Evolutionary conservation across 2,888 invertebrate species (phyloP).

Genomic region (Drosophila kokeensis): DNA sequence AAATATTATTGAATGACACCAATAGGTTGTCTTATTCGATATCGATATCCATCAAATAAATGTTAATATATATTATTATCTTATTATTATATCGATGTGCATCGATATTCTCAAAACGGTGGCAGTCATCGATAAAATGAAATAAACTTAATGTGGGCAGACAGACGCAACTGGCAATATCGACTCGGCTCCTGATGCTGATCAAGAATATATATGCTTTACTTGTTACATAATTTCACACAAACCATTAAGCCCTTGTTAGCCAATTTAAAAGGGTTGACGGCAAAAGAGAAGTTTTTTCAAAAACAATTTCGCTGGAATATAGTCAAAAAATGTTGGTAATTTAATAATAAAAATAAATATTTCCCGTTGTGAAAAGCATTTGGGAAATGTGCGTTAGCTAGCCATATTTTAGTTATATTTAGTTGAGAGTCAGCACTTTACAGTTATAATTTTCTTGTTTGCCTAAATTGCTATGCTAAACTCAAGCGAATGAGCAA

Average conservation of each 20-base stretch:
- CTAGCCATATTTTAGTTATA: background rate
- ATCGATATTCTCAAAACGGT: background rate
- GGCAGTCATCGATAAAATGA: background rate
- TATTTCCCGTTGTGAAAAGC: background rate
- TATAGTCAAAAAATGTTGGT: background rate
- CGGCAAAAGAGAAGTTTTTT: background rate
- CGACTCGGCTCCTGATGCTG: background rate
- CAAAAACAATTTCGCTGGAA: background rate
- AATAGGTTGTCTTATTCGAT: background rate
- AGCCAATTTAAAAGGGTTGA: background rate
- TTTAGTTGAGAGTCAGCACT: conserved; percentile 5
- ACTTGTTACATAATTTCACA: background rate
- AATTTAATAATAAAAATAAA: background rate
- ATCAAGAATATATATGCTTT: background rate
- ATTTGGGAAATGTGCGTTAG: background rate
- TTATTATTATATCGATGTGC: too few relatives aligned
- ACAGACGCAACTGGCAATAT: background rate
- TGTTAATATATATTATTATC: too few relatives aligned
- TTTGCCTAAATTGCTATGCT: background rate
- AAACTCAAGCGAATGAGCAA: conserved; percentile 31
- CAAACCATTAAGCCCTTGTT: background rate
- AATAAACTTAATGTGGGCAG: background rate
- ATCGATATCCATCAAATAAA: background rate
- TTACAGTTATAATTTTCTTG: background rate
- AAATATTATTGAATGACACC: background rate